Conservation (phyloP, 2,113 vertebrate genomes). For the Platichthys stellatus region DNA sequence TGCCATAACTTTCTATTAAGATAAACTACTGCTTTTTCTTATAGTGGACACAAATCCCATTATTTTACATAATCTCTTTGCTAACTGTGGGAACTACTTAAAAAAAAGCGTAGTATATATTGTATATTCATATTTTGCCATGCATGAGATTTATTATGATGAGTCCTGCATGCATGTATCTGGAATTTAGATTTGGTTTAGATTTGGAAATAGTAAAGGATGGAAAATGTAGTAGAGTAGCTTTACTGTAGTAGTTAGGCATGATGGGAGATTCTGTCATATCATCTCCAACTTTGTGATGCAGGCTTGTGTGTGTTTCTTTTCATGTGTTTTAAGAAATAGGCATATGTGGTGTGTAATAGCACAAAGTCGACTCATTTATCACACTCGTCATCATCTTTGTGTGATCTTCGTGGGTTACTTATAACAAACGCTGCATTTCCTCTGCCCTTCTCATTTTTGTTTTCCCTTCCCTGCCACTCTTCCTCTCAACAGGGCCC, state of each 20-base stretch:
- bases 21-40: too few relatives aligned
- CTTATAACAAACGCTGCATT: not conserved
- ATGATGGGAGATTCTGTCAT: not conserved
- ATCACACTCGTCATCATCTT: too few relatives aligned
- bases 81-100: too few relatives aligned
- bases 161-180: constrained; percentile 58
- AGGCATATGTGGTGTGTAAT: not conserved
- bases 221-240: too few relatives aligned
- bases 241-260: too few relatives aligned
- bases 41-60: too few relatives aligned
- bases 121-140: not conserved
- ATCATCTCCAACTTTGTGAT: not conserved
- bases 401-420: not conserved
- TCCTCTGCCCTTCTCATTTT: constrained; percentile 37
- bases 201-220: not conserved
- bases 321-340: not conserved
- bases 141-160: constrained; percentile 56
- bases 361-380: too few relatives aligned
- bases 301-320: not conserved
- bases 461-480: constrained; percentile 21
- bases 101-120: too few relatives aligned
- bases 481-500: constrained; percentile 86
- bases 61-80: too few relatives aligned
- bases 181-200: not conserved
- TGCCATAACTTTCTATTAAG: not conserved